phyloP scores from a whole-genome alignment of 2,888 invertebrate species.

The Drosophila antonietae region DNA sequence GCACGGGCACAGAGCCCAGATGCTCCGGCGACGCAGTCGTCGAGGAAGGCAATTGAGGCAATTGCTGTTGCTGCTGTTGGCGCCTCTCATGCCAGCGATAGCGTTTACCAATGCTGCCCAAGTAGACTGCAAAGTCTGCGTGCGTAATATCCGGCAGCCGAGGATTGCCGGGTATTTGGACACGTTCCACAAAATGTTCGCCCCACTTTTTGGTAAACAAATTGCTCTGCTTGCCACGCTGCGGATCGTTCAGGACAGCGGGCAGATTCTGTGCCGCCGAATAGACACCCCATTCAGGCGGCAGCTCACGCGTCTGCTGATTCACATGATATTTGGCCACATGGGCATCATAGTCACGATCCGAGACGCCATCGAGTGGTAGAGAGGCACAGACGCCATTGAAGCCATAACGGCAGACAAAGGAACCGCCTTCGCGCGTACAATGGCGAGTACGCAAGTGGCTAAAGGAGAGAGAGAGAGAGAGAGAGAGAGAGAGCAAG shows the following conservation, averaged over 20 bases:
- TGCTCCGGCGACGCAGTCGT: slow-evolving; percentile 31
- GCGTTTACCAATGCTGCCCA: slow-evolving; percentile 90
- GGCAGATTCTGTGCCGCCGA: slow-evolving; percentile 97
- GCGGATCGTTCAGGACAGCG: slow-evolving; percentile 97
- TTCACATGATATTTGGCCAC: slow-evolving; percentile 89
- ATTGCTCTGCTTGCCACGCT: slow-evolving; percentile 94
- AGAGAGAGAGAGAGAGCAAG: no score
- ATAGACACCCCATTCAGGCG: slow-evolving; percentile 87
- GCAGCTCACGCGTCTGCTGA: slow-evolving; percentile 82
- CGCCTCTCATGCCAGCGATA: slow-evolving; percentile 88
- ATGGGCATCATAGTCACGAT: slow-evolving; percentile 94
- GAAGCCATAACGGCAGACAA: slow-evolving; percentile 94
- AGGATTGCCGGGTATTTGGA: slow-evolving; percentile 90
- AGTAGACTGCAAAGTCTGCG: slow-evolving; percentile 94
- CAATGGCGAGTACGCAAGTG: slow-evolving; percentile 90
- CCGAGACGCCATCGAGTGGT: slow-evolving; percentile 95
- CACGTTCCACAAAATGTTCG: slow-evolving; percentile 94
- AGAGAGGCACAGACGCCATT: slow-evolving; percentile 94
- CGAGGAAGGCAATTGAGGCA: neutral
- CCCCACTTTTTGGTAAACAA: slow-evolving; percentile 99
- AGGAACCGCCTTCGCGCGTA: slow-evolving; percentile 93
- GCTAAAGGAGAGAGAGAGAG: neutral
- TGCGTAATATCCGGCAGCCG: slow-evolving; percentile 93
- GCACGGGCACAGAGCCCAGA: slow-evolving; percentile 91
- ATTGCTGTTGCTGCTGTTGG: slow-evolving; percentile 86